A percentile compares a stretch with the other conserved stretches of the same genome.
phyloP scores from a whole-genome alignment of 2,888 invertebrate species.

The Tetragonula carbonaria region DNA sequence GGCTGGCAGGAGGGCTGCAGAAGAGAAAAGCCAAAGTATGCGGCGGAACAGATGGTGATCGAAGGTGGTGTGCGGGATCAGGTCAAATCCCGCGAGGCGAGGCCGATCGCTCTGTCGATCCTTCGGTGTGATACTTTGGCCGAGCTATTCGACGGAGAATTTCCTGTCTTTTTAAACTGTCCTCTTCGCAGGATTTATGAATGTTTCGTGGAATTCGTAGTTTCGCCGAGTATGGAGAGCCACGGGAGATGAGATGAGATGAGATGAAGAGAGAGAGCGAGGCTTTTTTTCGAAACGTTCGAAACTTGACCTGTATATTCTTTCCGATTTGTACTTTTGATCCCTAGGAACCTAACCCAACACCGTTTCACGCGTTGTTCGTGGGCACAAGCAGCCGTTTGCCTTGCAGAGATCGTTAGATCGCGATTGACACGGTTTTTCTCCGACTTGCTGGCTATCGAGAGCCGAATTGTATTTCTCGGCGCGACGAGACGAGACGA shows the following conservation, averaged over 20 bases:
- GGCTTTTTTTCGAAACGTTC: too few species aligned
- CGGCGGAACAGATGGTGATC: constrained; percentile 42
- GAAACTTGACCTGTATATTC: too few species aligned
- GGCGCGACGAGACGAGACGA: not conserved
- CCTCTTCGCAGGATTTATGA: too few species aligned
- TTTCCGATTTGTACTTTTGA: too few species aligned
- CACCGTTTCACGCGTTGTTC: not conserved
- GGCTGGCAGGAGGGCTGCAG: not conserved
- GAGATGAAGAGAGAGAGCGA: too few species aligned
- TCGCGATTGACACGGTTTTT: not conserved
- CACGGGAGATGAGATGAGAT: too few species aligned
- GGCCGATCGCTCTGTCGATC: constrained; percentile 10
- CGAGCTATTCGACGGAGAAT: constrained; percentile 19
- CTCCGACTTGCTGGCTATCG: not conserved
- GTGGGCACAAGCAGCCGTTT: constrained; percentile 9
- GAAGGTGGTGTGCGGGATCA: constrained; percentile 37
- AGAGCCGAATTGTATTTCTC: not conserved
- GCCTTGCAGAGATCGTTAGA: not conserved
- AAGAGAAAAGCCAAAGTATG: not conserved
- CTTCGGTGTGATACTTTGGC: not conserved
- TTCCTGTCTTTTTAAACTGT: not conserved
- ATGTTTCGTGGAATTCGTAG: too few species aligned
- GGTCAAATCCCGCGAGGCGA: constrained; percentile 47
- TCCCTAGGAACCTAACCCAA: not conserved
- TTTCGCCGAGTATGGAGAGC: too few species aligned